A percentile compares a stretch with the other conserved stretches of the same genome.
Conservation (phyloP, 2,797 vertebrate species). For the Enoplosus armatus region DNA sequence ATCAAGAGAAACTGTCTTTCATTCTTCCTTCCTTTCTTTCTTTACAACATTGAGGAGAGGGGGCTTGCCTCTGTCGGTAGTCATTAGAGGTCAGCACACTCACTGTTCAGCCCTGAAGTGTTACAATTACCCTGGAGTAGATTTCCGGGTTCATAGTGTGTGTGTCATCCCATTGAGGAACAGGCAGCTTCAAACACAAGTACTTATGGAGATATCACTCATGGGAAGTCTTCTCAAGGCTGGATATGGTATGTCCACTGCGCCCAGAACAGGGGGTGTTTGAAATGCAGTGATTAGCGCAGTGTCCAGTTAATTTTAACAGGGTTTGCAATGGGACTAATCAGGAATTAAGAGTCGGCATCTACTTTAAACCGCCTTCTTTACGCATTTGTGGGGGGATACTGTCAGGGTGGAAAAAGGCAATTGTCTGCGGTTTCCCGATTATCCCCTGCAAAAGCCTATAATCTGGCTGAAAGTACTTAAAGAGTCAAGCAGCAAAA, state of each 20-base stretch:
- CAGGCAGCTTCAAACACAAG: slow-evolving; percentile 40
- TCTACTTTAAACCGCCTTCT: slow-evolving; percentile 86
- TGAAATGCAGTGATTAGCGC: slow-evolving; percentile 86
- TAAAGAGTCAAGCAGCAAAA: slow-evolving; percentile 92
- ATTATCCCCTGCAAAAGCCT: slow-evolving; percentile 91
- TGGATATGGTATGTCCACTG: slow-evolving; percentile 44
- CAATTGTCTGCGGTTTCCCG: slow-evolving; percentile 89
- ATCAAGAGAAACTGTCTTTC: background rate
- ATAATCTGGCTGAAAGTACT: slow-evolving; percentile 91
- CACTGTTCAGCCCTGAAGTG: slow-evolving; percentile 52
- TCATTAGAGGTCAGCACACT: slow-evolving; percentile 47
- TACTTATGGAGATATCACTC: slow-evolving; percentile 60
- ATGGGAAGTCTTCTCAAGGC: slow-evolving; percentile 40
- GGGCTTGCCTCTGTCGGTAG: slow-evolving; percentile 35
- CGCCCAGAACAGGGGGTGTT: slow-evolving; percentile 63
- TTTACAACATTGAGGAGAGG: slow-evolving; percentile 17
- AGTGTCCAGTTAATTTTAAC: slow-evolving; percentile 88
- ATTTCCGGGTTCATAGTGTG: slow-evolving; percentile 38
- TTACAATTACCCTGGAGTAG: slow-evolving; percentile 64
- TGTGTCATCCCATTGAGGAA: slow-evolving; percentile 55
- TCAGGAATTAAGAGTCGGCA: slow-evolving; percentile 89
- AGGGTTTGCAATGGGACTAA: slow-evolving; percentile 88
- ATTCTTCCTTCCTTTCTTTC: background rate
- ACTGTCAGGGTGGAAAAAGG: slow-evolving; percentile 87
- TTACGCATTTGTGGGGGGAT: slow-evolving; percentile 82